Conservation (phyloP, 2,797 vertebrate species). For the Syncerus caffer region DNA sequence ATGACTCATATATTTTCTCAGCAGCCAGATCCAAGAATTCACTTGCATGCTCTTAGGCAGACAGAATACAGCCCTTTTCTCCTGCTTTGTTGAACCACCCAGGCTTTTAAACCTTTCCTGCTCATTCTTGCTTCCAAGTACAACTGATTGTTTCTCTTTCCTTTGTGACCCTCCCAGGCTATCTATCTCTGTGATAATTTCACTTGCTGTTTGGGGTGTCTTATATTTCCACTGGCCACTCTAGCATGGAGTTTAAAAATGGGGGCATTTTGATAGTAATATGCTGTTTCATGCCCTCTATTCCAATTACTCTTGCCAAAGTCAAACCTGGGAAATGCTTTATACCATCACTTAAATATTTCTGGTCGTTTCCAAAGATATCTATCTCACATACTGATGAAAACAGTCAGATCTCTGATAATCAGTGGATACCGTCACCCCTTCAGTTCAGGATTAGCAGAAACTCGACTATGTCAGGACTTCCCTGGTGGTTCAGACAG, state of each 20-base stretch:
- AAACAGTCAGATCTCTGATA: neutral
- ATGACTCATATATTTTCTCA: constrained; percentile 23
- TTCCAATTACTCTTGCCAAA: neutral
- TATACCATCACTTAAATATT: neutral
- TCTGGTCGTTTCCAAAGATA: neutral
- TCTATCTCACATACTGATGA: neutral
- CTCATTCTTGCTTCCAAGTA: neutral
- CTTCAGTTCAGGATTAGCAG: neutral
- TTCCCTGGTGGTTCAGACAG: neutral
- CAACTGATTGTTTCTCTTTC: neutral
- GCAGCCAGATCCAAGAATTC: constrained; percentile 21
- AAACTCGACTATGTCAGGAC: neutral
- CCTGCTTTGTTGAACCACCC: neutral
- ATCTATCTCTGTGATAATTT: neutral
- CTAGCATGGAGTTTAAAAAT: neutral
- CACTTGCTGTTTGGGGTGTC: neutral
- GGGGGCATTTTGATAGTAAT: neutral
- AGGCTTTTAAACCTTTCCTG: neutral
- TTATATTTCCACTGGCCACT: neutral
- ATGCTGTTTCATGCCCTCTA: neutral
- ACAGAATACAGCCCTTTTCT: neutral
- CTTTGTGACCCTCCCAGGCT: neutral
- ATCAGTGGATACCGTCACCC: neutral
- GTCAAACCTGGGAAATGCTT: neutral
- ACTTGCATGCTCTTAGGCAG: neutral